Conservation (phyloP, 2,113 vertebrate species). For the Gymnobelideus leadbeateri region DNA sequence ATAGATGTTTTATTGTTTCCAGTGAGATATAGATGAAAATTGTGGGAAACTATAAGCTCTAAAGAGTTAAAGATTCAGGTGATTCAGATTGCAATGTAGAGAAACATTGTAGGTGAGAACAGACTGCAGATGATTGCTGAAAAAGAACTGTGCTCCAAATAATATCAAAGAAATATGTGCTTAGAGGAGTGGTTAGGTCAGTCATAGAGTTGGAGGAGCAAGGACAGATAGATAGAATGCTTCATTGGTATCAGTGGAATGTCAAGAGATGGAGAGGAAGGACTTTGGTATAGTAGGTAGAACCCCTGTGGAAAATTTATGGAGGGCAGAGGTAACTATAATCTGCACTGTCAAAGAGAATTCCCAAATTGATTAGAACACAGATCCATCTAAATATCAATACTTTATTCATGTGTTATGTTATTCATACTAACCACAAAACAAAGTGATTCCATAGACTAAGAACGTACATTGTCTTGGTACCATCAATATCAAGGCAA, state of each 20-base stretch:
- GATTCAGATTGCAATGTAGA: not conserved
- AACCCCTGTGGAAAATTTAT: not conserved
- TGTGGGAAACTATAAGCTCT: not conserved
- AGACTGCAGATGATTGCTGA: not conserved
- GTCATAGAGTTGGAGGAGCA: not conserved
- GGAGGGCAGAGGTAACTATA: not conserved
- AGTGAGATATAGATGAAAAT: not conserved
- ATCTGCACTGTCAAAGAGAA: not conserved
- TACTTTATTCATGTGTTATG: slow-evolving; percentile 28
- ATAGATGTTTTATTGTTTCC: not conserved
- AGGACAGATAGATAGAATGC: not conserved
- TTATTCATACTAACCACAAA: slow-evolving; percentile 14
- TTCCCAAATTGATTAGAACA: not conserved
- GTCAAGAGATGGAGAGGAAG: not conserved
- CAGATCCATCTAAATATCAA: not conserved
- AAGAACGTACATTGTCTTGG: not conserved
- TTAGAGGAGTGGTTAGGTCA: not conserved
- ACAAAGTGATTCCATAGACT: not conserved
- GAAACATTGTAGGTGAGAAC: not conserved
- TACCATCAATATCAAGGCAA: not conserved
- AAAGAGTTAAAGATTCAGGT: not conserved
- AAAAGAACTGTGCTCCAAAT: not conserved
- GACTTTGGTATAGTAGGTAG: not conserved
- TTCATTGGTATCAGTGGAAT: not conserved
- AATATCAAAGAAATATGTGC: not conserved